A percentile compares a stretch with the other conserved stretches of the same genome.
phyloP scores from a whole-genome alignment of 2,113 vertebrate species.

The Terrapene triunguis region DNA sequence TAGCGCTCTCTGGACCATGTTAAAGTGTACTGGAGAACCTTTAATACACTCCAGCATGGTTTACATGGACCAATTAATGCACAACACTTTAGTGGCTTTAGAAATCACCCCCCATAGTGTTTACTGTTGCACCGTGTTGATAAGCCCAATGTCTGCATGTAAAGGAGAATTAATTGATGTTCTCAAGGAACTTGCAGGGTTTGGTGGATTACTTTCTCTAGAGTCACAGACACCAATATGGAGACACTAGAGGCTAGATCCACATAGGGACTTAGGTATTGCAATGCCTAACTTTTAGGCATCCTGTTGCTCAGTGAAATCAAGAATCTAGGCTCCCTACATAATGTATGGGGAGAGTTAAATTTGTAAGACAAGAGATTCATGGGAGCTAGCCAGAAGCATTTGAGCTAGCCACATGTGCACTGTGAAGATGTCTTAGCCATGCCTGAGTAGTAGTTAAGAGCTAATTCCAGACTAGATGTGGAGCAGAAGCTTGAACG shows the following conservation, averaged over 20 bases:
- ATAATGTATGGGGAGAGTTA: too few relatives aligned
- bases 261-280: neutral
- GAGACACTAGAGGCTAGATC: neutral
- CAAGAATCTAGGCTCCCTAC: too few relatives aligned
- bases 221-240: neutral
- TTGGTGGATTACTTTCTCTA: neutral
- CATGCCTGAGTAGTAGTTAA: too few relatives aligned
- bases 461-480: too few relatives aligned
- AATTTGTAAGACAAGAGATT: too few relatives aligned
- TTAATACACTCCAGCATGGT: neutral
- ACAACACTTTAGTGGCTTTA: neutral
- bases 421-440: too few relatives aligned
- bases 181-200: neutral
- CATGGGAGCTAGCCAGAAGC: too few relatives aligned
- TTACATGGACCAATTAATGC: neutral
- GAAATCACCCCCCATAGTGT: neutral
- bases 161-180: neutral
- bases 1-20: neutral
- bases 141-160: neutral
- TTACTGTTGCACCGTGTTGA: neutral
- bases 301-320: too few relatives aligned
- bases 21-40: neutral
- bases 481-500: too few relatives aligned
- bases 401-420: too few relatives aligned
- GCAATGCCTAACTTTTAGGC: too few relatives aligned